Percentiles rank a stretch among this genome's conserved stretches.
phyloP scores from a whole-genome alignment of 1,140 invertebrate genomes.

The Stegodyphus dumicola region DNA sequence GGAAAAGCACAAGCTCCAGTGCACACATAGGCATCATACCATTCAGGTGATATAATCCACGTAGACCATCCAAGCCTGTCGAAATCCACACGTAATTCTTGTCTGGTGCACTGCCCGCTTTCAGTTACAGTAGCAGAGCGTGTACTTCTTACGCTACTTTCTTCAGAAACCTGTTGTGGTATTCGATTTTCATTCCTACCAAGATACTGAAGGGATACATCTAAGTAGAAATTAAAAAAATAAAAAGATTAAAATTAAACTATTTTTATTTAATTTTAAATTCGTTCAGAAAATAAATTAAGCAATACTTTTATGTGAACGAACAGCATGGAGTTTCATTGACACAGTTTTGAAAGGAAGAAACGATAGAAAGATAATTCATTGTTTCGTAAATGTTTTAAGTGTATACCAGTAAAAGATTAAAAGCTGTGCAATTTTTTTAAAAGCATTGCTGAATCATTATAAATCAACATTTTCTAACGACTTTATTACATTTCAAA shows the following conservation, averaged over 20 bases:
- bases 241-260: background rate
- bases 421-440: too few species aligned
- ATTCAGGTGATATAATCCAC: constrained; percentile 83
- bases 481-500: too few species aligned
- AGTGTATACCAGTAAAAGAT: too few species aligned
- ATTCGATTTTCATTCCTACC: background rate
- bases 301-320: too few species aligned
- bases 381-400: too few species aligned
- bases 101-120: constrained; percentile 21
- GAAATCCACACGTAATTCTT: constrained; percentile 71
- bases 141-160: background rate
- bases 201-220: background rate
- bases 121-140: constrained; percentile 6
- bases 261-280: background rate
- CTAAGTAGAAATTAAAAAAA: background rate
- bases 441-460: too few species aligned
- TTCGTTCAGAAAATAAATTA: background rate
- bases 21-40: constrained; percentile 96
- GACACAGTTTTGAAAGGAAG: too few species aligned
- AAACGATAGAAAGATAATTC: too few species aligned
- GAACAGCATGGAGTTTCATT: too few species aligned
- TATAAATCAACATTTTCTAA: too few species aligned
- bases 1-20: constrained; percentile 94
- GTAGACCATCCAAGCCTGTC: constrained; percentile 76
- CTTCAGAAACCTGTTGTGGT: background rate